Evolutionary conservation across 2,888 invertebrate species (phyloP), one percentile per base, ranked within the genome.

Genomic region (Trissoscelio sp.): DNA sequence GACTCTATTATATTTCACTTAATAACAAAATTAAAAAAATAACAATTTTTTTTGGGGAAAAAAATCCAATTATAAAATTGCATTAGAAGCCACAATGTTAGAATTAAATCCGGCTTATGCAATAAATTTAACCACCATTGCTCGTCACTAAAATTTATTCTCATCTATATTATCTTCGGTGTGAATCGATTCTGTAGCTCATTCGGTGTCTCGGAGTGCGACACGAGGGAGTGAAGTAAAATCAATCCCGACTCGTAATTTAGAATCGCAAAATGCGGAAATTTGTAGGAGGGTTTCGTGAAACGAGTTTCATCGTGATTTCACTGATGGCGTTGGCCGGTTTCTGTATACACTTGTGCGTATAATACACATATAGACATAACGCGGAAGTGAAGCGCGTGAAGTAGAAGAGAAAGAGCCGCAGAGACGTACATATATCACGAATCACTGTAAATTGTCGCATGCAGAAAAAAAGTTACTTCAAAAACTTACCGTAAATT

Each of bases 241-340:
- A 75, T 75, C 75, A 75, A 75, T 75, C 51, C 48, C 37, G 39
- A 39, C 22, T 57, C 48, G 66, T 58, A 66, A 75, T 75, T 75
- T 75, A 58, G 67, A 75, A 75, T 75, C 67, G 67, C 75, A 67
- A 75, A 75, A 75, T 75, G 67, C 75, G 75, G 75, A 75, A 75
- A 75, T 75, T 75, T 42, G 75, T 66, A 75, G 39, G 57, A 75
- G 75, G 66, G 75, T 22, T 75, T 58, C 57, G 66, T 67, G 66
- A 58, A 75, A 75, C 75, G 75, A 75, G 75, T 75, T 75, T 67
- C 75, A 67, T 48, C 66, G 66, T 67, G 66, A 66, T 67, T 75
- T 58, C 51, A 42, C 66, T 48, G 75, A 66, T 48, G 66, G 39
- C 48, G 39, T 67, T 66, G 75, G 51, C 57, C 46, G 55, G 24